Conservation (phyloP, 2,797 vertebrate species). For the Malurus leucopterus region DNA sequence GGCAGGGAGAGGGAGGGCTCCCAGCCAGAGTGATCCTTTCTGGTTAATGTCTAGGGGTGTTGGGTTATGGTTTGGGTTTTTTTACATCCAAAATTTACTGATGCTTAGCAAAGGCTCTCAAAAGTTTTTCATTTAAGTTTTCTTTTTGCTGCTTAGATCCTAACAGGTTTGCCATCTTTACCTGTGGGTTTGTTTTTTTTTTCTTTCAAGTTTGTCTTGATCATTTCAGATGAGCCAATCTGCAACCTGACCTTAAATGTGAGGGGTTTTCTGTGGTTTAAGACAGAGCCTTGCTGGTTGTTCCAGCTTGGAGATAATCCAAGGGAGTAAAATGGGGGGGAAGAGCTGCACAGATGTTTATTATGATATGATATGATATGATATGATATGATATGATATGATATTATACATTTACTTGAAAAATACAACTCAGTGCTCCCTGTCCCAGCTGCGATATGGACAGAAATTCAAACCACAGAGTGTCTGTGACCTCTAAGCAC, state of each 20-base stretch:
- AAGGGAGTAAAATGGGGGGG: background rate
- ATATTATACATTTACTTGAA: background rate
- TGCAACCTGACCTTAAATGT: background rate
- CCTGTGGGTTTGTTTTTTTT: background rate
- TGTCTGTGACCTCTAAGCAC: background rate
- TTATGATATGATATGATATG: too few relatives aligned
- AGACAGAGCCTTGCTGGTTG: background rate
- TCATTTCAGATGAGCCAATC: background rate
- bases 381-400: too few relatives aligned
- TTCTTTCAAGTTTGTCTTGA: background rate
- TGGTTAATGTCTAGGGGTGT: background rate
- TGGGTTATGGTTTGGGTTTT: background rate
- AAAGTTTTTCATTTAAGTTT: background rate
- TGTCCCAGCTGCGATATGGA: background rate
- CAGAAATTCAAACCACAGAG: background rate
- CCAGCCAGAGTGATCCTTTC: background rate
- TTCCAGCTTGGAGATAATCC: background rate
- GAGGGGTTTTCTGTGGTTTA: background rate
- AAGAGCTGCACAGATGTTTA: background rate
- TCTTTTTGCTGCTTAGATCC: background rate
- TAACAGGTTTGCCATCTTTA: background rate
- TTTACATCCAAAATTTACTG: background rate
- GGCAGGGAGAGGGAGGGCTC: background rate
- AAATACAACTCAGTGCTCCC: background rate
- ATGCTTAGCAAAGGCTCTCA: background rate